Base-by-base conservation (phyloP, 2,113 vertebrate species). In the Catharus fuscescens region DNA sequence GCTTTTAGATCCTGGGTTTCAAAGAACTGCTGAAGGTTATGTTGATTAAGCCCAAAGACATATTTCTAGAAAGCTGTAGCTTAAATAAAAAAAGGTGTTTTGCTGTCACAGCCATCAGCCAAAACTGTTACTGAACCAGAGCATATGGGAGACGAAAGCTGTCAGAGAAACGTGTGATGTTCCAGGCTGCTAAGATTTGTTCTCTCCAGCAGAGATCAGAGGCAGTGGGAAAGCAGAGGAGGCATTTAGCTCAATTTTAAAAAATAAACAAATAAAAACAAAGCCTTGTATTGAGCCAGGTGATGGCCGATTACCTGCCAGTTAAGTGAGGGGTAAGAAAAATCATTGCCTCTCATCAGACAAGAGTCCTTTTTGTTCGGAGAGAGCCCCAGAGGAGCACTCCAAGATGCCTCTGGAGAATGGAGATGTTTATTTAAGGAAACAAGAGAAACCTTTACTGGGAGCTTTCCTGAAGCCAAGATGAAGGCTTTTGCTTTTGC, bases 21-120 rank as follows among this genome's bases (percentile, higher is more conserved):
- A 97, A 96, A 97, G 92, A 91, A 89, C 78, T 1, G 18, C 52
- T 93, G 69, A 95, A 97, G 85, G 86, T 96, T 96, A 93, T 93
- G 72, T 90, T 97, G 85, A 96, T 96, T 94, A 97, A 96, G 76
- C 52, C 85, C 76, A 81, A 69, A 96, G 81, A 93, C 31, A 28
- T 92, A 83, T 95, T 93, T 96, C 89, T 96, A 92, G 86, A 94
- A 95, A 96, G 71, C 50, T 42, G 80, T 57, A 91, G 45, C 65
- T 92, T 84, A 96, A 96, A 69, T 57, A 85, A 92, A 95, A 95
- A 88, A 92, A 88, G 48, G 83, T 93, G 61, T 92, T 91, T 57
- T 81, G 56, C 82, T 96, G 84, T 87, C 92, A 82, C 45, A 91
- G 79, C 21, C 42, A 95, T 94, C 90, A 95, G 88, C 48, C 21